A percentile compares a stretch with the other conserved stretches of the same genome.
Evolutionary conservation across 2,888 invertebrate species (phyloP).

Genomic region (Melieria crassipennis): DNA sequence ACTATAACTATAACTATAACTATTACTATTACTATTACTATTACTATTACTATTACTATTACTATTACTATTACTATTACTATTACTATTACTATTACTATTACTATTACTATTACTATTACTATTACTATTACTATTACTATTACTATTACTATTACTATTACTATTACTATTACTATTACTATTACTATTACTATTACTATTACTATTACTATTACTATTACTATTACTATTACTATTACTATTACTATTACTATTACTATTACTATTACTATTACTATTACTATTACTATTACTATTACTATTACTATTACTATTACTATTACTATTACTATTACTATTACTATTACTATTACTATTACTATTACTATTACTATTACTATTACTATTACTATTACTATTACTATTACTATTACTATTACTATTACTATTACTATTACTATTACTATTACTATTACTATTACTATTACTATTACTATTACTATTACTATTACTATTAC

Average conservation of each 20-base stretch:
- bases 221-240: background rate
- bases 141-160: background rate
- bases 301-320: background rate
- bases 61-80: background rate
- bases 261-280: background rate
- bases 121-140: background rate
- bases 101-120: background rate
- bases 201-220: background rate
- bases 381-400: background rate
- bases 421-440: background rate
- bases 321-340: background rate
- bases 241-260: background rate
- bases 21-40: background rate
- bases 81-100: background rate
- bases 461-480: background rate
- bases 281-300: background rate
- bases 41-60: background rate
- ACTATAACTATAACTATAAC: background rate
- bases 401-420: background rate
- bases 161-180: background rate
- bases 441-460: background rate
- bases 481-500: background rate
- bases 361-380: background rate
- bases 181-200: background rate
- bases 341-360: background rate